Conservation (phyloP, 2,113 vertebrate species). For the Nyctereutes procyonoides region DNA sequence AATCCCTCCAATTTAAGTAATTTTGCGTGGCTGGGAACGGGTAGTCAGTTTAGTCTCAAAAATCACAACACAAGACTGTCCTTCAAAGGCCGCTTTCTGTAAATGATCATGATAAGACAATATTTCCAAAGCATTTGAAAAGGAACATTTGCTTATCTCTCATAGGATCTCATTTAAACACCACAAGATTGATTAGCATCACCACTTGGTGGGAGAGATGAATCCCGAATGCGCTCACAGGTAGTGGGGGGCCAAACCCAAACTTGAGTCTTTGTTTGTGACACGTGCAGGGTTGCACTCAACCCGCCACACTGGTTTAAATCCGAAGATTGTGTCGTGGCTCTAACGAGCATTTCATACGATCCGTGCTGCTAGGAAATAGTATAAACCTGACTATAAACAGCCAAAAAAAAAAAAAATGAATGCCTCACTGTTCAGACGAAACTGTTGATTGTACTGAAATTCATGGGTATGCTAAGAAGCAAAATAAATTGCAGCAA, state of each 20-base stretch:
- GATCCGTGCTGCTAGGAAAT: slow-evolving; percentile 56
- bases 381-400: slow-evolving; percentile 57
- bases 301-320: background rate
- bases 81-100: slow-evolving; percentile 8
- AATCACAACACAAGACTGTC: background rate
- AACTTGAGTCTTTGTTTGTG: background rate
- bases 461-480: slow-evolving; percentile 33
- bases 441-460: slow-evolving; percentile 51
- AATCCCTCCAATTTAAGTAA: background rate
- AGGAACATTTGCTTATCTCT: background rate
- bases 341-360: slow-evolving; percentile 37
- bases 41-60: background rate
- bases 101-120: background rate
- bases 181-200: background rate
- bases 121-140: slow-evolving; percentile 7
- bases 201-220: background rate
- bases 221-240: background rate
- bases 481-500: slow-evolving; percentile 45
- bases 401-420: slow-evolving; percentile 43
- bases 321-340: background rate
- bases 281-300: accelerated
- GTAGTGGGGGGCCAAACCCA: background rate
- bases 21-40: background rate
- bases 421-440: slow-evolving; percentile 59
- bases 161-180: background rate